Base-by-base conservation (phyloP, 2,888 invertebrate genomes). In the Chrysolina haemoptera region DNA sequence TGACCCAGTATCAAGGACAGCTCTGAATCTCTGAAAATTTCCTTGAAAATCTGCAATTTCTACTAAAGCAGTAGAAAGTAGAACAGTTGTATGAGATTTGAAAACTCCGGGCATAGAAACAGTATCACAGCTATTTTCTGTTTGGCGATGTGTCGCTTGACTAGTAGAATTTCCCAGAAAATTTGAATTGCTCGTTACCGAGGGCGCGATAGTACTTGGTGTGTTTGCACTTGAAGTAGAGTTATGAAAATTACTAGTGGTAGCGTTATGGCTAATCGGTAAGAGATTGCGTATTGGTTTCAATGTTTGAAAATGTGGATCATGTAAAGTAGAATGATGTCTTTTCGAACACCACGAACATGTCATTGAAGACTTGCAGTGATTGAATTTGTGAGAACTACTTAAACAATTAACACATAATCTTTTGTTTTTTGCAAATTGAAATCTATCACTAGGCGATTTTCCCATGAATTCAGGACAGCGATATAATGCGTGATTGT, bases 291-390 rank as follows among this genome's bases (percentile, higher is more conserved):
- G 14, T 46, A n/a, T 46, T 14, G 46, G 46, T 12, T 46, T 46
- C 46, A 46, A 14, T 46, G 43, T 12, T 14, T 43, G 46, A 46
- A 46, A 46, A 46, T 46, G 46, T 6, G 46, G 46, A 46, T 46
- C n/a, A 8, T 46, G 46, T n/a, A 46, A 14, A 46, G 46, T 14
- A 46, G 46, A 46, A 14, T 46, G 46, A 46, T 14, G 46, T 46
- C 14, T 46, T 46, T 46, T 6, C 46, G 14, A 46, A 46, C 46
- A 46, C 46, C 46, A 46, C 12, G 46, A 46, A 46, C 46, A 46
- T 46, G 46, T 46, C 46, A 46, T 46, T 46, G 46, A 46, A 46
- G 46, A 46, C 46, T 46, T 46, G n/a, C 46, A 46, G 14, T 46
- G 46, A 46, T 46, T 46, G 46, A 46, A n/a, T 46, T 46, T 46